A percentile compares a stretch with the other conserved stretches of the same genome.
Evolutionary conservation across 2,888 invertebrate genomes (phyloP).

Genomic region (Drosophila falleni): DNA sequence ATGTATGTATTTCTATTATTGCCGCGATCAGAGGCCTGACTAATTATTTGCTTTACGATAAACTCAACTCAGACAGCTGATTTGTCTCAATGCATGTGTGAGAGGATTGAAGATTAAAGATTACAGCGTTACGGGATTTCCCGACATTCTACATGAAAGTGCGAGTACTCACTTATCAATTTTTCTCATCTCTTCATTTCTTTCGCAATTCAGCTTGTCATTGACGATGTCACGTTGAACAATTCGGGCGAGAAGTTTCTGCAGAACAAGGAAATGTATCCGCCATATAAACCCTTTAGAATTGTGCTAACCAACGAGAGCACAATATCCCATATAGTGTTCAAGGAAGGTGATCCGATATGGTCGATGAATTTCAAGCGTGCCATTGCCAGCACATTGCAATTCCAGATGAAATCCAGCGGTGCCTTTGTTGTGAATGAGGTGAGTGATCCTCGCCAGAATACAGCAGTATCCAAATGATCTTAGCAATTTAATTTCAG

Average conservation of each 20-base stretch:
- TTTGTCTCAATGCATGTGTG: conserved; percentile 4
- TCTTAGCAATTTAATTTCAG: conserved; percentile 79
- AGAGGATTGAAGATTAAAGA: conserved; percentile 9
- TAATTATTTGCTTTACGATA: conserved; percentile 50
- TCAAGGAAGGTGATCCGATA: conserved; percentile 86
- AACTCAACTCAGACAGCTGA: conserved; percentile 45
- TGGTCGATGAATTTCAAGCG: conserved; percentile 90
- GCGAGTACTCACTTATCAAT: neutral
- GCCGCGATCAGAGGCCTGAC: conserved; percentile 36
- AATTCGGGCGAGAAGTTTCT: conserved; percentile 85
- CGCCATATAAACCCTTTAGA: conserved; percentile 85
- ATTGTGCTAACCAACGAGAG: conserved; percentile 83
- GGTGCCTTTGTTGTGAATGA: conserved; percentile 86
- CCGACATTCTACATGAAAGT: conserved; percentile 33
- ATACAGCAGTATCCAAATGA: neutral
- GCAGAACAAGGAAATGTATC: conserved; percentile 85
- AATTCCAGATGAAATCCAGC: conserved; percentile 86
- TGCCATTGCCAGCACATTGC: conserved; percentile 89
- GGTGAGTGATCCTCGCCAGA: conserved; percentile 65
- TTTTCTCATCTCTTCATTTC: neutral
- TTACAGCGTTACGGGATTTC: conserved; percentile 50
- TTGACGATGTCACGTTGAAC: conserved; percentile 84
- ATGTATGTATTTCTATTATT: conserved; percentile 1
- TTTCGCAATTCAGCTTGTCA: conserved; percentile 78
- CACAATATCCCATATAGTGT: conserved; percentile 83